phyloP scores from a whole-genome alignment of 2,113 vertebrate species.

The Sterrhoptilus dennistouni region DNA sequence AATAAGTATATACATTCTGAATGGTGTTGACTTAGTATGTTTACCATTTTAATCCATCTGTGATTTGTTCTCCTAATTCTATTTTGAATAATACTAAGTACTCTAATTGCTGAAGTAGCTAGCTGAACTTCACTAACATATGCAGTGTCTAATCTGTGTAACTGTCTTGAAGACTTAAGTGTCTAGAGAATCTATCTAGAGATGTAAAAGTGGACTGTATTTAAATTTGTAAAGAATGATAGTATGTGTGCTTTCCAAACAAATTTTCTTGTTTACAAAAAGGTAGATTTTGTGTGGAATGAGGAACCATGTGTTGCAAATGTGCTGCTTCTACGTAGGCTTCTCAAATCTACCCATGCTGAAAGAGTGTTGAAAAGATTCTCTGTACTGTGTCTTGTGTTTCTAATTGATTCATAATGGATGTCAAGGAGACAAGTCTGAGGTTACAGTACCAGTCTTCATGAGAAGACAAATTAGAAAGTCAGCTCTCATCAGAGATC shows the following conservation, averaged over 20 bases:
- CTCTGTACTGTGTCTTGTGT: not conserved
- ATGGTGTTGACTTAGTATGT: conserved; percentile 23
- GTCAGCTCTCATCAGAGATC: not conserved
- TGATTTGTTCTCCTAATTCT: conserved; percentile 54
- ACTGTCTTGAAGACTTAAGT: not conserved
- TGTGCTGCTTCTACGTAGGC: not conserved
- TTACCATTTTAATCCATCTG: conserved; percentile 46
- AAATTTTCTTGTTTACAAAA: not conserved
- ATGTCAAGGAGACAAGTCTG: not conserved
- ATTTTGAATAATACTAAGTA: conserved; percentile 46
- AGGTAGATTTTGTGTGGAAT: not conserved
- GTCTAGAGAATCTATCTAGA: not conserved
- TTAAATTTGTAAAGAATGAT: not conserved
- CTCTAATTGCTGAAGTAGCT: conserved; percentile 12
- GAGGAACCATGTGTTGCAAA: not conserved
- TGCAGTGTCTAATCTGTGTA: not conserved
- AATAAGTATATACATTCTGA: not conserved
- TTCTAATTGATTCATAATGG: not conserved
- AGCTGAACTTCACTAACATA: conserved; percentile 10
- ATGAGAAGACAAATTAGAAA: not conserved
- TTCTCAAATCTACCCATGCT: not conserved
- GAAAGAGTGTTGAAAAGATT: not conserved
- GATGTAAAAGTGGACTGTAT: conserved; percentile 1
- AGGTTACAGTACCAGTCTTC: not conserved
- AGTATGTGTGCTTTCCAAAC: not conserved